Conservation (phyloP, 2,797 vertebrate species). For the Artibeus jamaicensis region DNA sequence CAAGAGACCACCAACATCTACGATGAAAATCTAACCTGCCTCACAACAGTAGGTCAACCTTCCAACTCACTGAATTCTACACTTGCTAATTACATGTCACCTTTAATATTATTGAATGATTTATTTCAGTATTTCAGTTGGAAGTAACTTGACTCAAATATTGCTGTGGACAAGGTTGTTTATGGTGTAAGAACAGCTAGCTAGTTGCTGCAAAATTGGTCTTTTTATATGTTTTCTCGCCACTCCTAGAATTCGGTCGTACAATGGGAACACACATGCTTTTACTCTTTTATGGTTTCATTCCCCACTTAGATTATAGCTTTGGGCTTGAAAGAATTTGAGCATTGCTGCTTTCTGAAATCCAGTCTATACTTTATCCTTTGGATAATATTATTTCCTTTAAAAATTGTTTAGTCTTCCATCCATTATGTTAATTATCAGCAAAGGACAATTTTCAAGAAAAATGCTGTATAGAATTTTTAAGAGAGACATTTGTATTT, state of each 20-base stretch:
- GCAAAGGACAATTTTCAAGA: constrained; percentile 27
- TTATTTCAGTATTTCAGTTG: not conserved
- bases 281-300: constrained; percentile 15
- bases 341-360: constrained; percentile 18
- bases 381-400: constrained; percentile 20
- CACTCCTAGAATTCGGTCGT: not conserved
- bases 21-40: not conserved
- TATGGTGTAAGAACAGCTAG: not conserved
- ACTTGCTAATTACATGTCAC: not conserved
- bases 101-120: not conserved
- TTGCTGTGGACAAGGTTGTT: not conserved
- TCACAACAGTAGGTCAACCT: not conserved
- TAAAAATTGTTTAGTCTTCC: constrained; percentile 7
- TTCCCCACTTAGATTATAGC: not conserved
- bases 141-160: not conserved
- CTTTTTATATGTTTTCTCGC: not conserved
- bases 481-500: not conserved
- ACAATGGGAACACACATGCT: not conserved
- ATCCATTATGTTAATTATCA: constrained; percentile 8
- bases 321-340: constrained; percentile 37
- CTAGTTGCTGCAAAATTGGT: not conserved
- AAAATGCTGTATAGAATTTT: not conserved
- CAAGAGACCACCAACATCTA: not conserved
- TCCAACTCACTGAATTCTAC: not conserved
- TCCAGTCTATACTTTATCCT: not conserved